Evolutionary conservation across 2,113 vertebrate species (phyloP).

Genomic region (Reinhardtius hippoglossoides): DNA sequence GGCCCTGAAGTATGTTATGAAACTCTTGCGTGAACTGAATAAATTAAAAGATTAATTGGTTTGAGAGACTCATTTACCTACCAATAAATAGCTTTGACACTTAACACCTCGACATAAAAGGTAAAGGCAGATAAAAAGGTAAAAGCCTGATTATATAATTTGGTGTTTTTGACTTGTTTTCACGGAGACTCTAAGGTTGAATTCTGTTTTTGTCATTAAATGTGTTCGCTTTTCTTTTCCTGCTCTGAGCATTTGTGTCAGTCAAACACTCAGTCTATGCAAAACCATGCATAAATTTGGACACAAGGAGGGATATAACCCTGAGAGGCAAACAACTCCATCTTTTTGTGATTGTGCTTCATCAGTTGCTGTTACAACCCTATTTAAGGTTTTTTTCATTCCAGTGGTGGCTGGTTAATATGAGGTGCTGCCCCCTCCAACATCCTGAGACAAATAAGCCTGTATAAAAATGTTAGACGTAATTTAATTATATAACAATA

Average conservation of each 20-base stretch:
- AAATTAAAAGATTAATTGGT: not conserved
- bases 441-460: no score
- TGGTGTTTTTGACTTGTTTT: not conserved
- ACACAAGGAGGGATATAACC: constrained; percentile 1
- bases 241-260: not conserved
- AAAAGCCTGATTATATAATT: no score
- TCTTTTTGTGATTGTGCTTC: not conserved
- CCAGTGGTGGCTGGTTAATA: no score
- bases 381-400: no score
- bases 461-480: no score
- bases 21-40: not conserved
- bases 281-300: constrained; percentile 21
- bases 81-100: not conserved
- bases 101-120: not conserved
- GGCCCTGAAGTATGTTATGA: not conserved
- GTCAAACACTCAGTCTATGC: not conserved
- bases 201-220: constrained; percentile 4
- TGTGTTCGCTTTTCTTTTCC: not conserved
- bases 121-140: not conserved
- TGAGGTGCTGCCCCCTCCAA: no score
- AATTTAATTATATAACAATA: no score
- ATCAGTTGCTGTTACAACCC: not conserved
- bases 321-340: not conserved
- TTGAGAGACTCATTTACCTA: not conserved
- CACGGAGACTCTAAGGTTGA: not conserved